Evolutionary conservation across 2,888 invertebrate genomes (phyloP).

Genomic region (Eurytoma californica): DNA sequence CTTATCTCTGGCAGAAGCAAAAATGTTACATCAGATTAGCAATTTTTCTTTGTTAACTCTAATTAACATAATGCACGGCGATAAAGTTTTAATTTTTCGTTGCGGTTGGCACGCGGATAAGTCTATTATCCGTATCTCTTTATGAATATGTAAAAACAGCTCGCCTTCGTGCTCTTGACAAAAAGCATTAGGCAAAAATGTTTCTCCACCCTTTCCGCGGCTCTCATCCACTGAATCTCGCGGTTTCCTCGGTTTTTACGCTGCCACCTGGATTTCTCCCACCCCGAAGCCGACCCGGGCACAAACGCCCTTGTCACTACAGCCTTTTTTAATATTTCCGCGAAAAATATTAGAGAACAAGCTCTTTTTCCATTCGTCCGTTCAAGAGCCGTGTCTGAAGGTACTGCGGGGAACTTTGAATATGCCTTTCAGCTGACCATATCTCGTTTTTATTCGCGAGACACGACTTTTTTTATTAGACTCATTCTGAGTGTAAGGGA

Average conservation of each 20-base stretch:
- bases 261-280: neutral
- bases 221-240: neutral
- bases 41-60: neutral
- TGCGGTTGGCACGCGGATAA: no score
- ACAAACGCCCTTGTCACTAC: conserved; percentile 20
- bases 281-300: neutral
- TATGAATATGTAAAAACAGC: conserved; percentile 3
- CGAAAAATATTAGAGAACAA: conserved; percentile 23
- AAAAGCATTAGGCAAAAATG: neutral
- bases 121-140: neutral
- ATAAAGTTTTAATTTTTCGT: no score
- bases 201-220: neutral
- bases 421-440: conserved; percentile 15
- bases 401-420: conserved; percentile 22
- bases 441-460: neutral
- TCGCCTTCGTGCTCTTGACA: neutral
- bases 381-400: conserved; percentile 8
- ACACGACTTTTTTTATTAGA: neutral
- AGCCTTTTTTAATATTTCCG: conserved; percentile 27
- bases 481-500: no score
- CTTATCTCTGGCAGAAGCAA: no score
- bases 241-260: neutral
- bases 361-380: conserved; percentile 8
- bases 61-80: no score
- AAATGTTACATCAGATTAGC: no score